phyloP scores from a whole-genome alignment of 2,113 vertebrate species.

The Hucho hucho region DNA sequence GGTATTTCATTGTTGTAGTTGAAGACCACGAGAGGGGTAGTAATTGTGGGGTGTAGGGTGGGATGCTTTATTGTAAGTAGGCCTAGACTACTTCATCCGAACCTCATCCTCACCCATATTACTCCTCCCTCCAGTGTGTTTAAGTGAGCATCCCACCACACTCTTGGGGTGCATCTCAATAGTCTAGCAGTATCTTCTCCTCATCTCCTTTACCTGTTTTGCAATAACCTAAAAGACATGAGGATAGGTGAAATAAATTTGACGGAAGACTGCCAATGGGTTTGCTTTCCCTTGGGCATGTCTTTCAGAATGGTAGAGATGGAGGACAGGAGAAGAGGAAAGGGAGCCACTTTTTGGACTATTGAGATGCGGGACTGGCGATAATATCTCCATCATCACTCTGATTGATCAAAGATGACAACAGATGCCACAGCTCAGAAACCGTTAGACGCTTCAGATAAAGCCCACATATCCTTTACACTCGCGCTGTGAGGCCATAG shows the following conservation, averaged over 20 bases:
- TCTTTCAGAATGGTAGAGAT: background rate
- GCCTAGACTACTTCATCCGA: background rate
- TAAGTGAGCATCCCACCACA: background rate
- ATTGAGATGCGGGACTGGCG: background rate
- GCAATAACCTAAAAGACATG: no score
- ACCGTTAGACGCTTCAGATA: background rate
- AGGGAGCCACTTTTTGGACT: background rate
- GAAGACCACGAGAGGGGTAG: background rate
- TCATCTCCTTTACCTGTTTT: background rate
- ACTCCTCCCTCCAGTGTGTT: no score
- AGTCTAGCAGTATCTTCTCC: background rate
- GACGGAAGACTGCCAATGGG: no score
- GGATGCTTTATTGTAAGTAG: background rate
- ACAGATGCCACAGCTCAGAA: background rate
- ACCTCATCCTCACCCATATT: background rate
- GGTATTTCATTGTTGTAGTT: conserved; percentile 6
- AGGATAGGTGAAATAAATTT: no score
- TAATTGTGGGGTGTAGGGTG: background rate
- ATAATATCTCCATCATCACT: background rate
- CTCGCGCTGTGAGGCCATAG: background rate
- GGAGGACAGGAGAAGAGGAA: background rate
- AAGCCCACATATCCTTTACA: background rate
- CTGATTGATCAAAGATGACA: background rate
- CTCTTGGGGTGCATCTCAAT: background rate
- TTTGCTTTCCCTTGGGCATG: background rate